Base-by-base conservation (phyloP, 1,140 invertebrate genomes). In the Physella acuta region DNA sequence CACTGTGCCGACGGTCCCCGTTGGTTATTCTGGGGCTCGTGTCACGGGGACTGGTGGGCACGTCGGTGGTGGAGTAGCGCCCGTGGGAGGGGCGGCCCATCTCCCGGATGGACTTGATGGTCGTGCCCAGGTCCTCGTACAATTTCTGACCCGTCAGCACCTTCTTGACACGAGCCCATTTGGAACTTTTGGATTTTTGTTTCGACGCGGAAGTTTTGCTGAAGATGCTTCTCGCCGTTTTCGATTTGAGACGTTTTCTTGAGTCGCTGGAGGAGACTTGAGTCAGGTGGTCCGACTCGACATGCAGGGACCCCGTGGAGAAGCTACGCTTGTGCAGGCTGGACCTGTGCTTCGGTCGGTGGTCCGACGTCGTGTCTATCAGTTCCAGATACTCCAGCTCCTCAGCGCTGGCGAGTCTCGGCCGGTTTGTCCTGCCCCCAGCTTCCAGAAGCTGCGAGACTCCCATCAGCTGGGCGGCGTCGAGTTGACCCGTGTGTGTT, bases 121-220 rank as follows among this genome's bases (percentile, higher is more conserved):
- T 77, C 62, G 76, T 76, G 51, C 75, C 76, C 60, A 79, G 70
- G 63, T 78, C 76, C 53, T 82, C 79, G 58, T 76, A 76, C 39
- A 75, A 51, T 60, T 78, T 78, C 59, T 81, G 77, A 39, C 77
- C 76, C 1, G 77, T 78, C 72, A 82, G 66, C 17, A 82, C 79
- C 73, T 81, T 84, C 56, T 82, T 84, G 36, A 84, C 79, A 65
- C 78, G 76, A 8, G 78, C 76, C 82, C 82, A 83, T 69, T 82
- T 83, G 8, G 80, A 80, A 68, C 75, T 73, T 73, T 79, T 82
- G 14, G 61, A 72, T 73, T 82, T 81, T 55, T 75, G 71, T 68
- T 81, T 81, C 11, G 73, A 58, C 31, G 68, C 65, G 8, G 71
- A 56, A 14, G 67, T 72, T 67, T 75, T 79, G n/a, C 75, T 71